Conservation (phyloP, 2,888 invertebrate species). For the Lithosia quadra region DNA sequence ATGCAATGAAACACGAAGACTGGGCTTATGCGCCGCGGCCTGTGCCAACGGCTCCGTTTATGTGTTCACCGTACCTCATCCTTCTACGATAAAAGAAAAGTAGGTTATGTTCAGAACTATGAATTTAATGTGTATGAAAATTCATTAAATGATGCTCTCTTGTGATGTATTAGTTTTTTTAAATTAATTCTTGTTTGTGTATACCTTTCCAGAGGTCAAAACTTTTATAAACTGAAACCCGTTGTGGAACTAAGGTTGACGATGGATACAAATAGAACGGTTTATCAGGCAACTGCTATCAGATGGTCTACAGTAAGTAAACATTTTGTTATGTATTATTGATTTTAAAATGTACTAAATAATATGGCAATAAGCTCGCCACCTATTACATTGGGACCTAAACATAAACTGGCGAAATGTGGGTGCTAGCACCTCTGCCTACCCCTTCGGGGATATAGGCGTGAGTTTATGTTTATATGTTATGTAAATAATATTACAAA, state of each 20-base stretch:
- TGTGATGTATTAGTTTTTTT: not conserved
- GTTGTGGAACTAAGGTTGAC: slow-evolving; percentile 75
- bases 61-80: slow-evolving; percentile 88
- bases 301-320: slow-evolving; percentile 81
- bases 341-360: not conserved
- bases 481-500: too few relatives aligned
- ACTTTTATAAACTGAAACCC: slow-evolving; percentile 79
- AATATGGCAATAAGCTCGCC: not conserved
- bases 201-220: slow-evolving; percentile 67
- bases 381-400: too few relatives aligned
- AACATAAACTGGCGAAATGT: too few relatives aligned
- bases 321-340: not conserved
- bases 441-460: too few relatives aligned
- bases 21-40: slow-evolving; percentile 91
- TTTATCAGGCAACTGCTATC: slow-evolving; percentile 82
- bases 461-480: too few relatives aligned
- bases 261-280: slow-evolving; percentile 52
- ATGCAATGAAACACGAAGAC: slow-evolving; percentile 59
- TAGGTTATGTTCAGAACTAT: slow-evolving; percentile 41
- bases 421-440: too few relatives aligned
- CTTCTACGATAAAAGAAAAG: slow-evolving; percentile 60
- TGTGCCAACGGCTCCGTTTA: slow-evolving; percentile 89
- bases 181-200: not conserved
- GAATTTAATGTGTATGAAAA: too few relatives aligned
- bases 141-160: too few relatives aligned